These are phyloP conservation scores for Oryzias woworae DNA, from an alignment of 2,113 vertebrate genomes.

Conservation along the genomic window DNA sequence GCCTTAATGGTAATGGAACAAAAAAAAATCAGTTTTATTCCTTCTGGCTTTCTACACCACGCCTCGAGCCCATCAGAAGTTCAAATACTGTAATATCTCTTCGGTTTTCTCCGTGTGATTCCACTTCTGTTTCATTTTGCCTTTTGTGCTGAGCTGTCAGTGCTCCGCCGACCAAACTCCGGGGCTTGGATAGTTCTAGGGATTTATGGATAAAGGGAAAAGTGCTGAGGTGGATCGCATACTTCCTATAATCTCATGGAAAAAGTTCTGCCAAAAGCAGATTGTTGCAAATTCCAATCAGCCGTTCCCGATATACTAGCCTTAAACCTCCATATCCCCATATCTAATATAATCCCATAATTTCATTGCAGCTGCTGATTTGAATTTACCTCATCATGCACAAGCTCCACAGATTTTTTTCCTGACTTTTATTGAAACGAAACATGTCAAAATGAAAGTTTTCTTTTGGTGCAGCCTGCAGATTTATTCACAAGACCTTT, in stretches of 20 bases:
- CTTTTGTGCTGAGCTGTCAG: constrained; percentile 63
- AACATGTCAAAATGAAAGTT: constrained; percentile 22
- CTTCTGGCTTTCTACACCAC: constrained; percentile 15
- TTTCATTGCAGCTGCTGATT: constrained; percentile 55
- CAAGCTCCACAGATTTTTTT: constrained; percentile 38
- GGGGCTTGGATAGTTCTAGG: constrained; percentile 50
- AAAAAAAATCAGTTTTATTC: constrained; percentile 23
- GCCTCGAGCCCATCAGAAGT: constrained; percentile 32
- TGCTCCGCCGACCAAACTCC: constrained; percentile 34
- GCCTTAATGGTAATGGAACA: constrained; percentile 15
- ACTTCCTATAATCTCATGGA: constrained; percentile 34
- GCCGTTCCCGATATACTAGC: constrained; percentile 42
- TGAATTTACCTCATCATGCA: constrained; percentile 40
- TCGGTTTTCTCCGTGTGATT: constrained; percentile 25
- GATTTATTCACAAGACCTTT: constrained; percentile 21
- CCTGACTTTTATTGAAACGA: constrained; percentile 42
- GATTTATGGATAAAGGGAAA: constrained; percentile 53
- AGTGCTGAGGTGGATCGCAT: constrained; percentile 63
- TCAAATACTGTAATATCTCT: constrained; percentile 28
- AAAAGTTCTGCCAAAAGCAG: constrained; percentile 47
- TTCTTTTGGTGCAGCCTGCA: constrained; percentile 10
- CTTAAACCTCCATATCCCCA: constrained; percentile 34
- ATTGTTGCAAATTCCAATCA: constrained; percentile 70
- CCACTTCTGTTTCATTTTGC: constrained; percentile 28
- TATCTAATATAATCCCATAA: constrained; percentile 54